phyloP scores from a whole-genome alignment of 2,797 vertebrate genomes.

The Pangasius sanitwongsei region DNA sequence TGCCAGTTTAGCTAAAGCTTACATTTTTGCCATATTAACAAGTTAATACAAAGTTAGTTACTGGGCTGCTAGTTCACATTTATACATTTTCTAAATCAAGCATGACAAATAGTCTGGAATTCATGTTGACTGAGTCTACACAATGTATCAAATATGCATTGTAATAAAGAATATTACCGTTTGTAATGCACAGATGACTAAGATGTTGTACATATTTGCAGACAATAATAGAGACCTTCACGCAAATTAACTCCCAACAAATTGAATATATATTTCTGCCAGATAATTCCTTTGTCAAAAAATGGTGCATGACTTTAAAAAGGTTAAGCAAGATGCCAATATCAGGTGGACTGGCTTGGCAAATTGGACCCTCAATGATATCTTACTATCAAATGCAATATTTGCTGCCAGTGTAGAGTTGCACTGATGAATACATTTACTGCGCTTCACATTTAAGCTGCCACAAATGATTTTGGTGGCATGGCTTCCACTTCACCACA shows the following conservation, averaged over 20 bases:
- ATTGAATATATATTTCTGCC: background rate
- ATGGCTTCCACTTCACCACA: conserved; percentile 4
- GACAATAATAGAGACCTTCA: background rate
- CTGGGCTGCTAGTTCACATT: background rate
- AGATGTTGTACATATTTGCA: background rate
- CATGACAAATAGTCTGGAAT: background rate
- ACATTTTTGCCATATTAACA: background rate
- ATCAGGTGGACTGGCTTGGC: conserved; percentile 16
- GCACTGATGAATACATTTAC: conserved; percentile 4
- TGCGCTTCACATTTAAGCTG: conserved; percentile 18
- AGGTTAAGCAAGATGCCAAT: background rate
- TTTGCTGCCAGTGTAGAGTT: background rate
- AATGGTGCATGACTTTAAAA: background rate
- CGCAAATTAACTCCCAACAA: background rate
- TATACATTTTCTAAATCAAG: background rate
- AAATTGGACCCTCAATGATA: conserved; percentile 9
- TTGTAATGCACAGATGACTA: background rate
- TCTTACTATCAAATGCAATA: conserved; percentile 19
- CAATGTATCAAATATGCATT: background rate
- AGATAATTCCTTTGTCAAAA: background rate
- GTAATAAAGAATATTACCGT: background rate
- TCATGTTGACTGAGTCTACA: background rate
- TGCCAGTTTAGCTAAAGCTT: background rate
- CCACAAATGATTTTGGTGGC: conserved; percentile 26
- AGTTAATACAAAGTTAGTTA: background rate